Conservation (phyloP, 2,888 invertebrate species). For the Phragmatobia fuliginosa region DNA sequence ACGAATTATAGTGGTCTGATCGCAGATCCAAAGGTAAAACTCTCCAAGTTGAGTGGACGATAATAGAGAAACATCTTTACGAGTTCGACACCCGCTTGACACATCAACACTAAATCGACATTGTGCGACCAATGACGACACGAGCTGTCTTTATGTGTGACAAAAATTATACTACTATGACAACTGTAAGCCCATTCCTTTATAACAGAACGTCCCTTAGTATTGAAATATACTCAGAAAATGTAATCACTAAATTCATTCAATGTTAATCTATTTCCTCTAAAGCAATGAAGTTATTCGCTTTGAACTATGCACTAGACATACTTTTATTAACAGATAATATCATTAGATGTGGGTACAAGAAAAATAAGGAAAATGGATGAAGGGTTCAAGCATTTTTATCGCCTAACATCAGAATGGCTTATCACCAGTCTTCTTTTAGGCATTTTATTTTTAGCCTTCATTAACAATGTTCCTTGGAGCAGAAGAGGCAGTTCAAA, state of each 20-base stretch:
- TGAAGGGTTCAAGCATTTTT: background rate
- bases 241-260: background rate
- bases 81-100: conserved; percentile 78
- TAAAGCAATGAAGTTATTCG: too few relatives aligned
- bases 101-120: conserved; percentile 75
- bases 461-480: background rate
- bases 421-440: background rate
- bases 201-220: background rate
- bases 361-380: background rate
- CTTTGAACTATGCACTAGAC: too few relatives aligned
- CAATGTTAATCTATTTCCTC: background rate
- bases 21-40: conserved; percentile 66
- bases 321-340: background rate
- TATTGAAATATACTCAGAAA: background rate
- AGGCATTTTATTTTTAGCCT: background rate
- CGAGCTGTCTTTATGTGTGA: conserved; percentile 56
- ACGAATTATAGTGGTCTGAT: conserved; percentile 43
- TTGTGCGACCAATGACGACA: conserved; percentile 32
- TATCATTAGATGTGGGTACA: background rate
- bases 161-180: conserved; percentile 41
- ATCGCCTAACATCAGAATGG: background rate
- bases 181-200: conserved; percentile 2
- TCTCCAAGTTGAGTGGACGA: conserved; percentile 67
- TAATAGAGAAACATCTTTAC: conserved; percentile 82
- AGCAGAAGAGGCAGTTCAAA: background rate